These are phyloP conservation scores for Platysternon megacephalum DNA, from an alignment of 2,113 vertebrate genomes.

Conservation along the genomic window DNA sequence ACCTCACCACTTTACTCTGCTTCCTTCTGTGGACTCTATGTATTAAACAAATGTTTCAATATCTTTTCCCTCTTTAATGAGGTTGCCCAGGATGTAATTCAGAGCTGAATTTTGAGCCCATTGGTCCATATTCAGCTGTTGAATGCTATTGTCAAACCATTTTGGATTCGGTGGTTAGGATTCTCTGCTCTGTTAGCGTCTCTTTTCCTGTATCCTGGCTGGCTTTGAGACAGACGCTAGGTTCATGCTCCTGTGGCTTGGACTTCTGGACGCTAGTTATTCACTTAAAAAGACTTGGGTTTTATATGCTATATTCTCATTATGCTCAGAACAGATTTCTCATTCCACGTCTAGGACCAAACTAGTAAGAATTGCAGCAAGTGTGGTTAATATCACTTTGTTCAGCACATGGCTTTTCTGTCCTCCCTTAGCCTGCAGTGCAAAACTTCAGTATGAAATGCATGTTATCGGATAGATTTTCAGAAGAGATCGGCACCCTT, in stretches of 20 bases:
- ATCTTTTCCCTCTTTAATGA: not conserved
- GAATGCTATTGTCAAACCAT: not conserved
- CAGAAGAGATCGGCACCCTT: not conserved
- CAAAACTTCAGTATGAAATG: not conserved
- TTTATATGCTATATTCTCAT: not conserved
- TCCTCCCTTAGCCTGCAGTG: not conserved
- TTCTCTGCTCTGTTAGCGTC: not conserved
- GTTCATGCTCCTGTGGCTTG: not conserved
- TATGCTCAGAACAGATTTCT: not conserved
- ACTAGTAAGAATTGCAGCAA: not conserved
- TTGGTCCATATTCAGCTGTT: not conserved
- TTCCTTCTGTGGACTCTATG: not conserved
- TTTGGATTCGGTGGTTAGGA: not conserved
- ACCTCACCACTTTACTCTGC: not conserved
- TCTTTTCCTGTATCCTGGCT: not conserved
- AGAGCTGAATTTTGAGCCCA: not conserved
- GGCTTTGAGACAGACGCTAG: not conserved
- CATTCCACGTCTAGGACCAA: not conserved
- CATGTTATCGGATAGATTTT: not conserved
- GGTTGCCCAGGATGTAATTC: not conserved
- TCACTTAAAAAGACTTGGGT: not conserved
- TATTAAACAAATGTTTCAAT: not conserved
- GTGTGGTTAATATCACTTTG: not conserved
- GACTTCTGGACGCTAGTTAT: not conserved
- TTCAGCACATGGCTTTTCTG: not conserved